Base-by-base conservation (phyloP, 2,888 invertebrate species). In the Epiblema foenella region DNA sequence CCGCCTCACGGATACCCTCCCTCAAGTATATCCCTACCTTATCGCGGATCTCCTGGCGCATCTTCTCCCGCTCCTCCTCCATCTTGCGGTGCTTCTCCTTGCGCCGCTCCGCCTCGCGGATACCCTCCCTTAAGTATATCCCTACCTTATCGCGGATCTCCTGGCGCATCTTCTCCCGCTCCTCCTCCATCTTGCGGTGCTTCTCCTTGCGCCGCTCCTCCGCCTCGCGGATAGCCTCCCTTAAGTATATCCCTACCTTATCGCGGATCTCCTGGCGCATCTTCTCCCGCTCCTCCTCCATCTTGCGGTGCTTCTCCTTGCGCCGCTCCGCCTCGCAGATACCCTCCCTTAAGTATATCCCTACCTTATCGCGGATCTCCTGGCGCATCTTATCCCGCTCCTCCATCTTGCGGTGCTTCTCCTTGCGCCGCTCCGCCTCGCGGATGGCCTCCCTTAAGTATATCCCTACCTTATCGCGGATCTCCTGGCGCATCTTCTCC, bases 241-340 rank as follows among this genome's bases (percentile, higher is more conserved):
- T 52, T 33, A 2, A 2, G 12, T n/a, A 9, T 24, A 24, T 58
- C 10, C 95, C 89, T 88, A 99, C 99, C 97, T 99, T 99, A 94
- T 99, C 99, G 93, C 99, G 96, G 92, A 99, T 99, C 93, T 98
- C 98, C 94, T 99, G 99, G 88, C 99, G 95, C 98, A 99, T 99
- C 94, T 98, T 98, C 94, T 99, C 99, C 79, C 99, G 94, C 92
- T 99, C 99, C 87, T 98, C 98, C 93, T 99, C 99, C 99, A 99
- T 99, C 94, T 99, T 99, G 87, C 99, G 96, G 93, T 99, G 99
- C 93, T 99, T 99, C 94, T 99, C 99, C 95, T 99, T 99, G 91
- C 99, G 96, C 84, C 99, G 95, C 93, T 99, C 99, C 73, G 99
- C 99, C 93, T 99, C 99, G 81, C 97, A 95, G 94, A 99, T 98